A percentile compares a stretch with the other conserved stretches of the same genome.
These are phyloP conservation scores for Dryobota labecula DNA, from an alignment of 2,888 invertebrate species.

Conservation along the genomic window DNA sequence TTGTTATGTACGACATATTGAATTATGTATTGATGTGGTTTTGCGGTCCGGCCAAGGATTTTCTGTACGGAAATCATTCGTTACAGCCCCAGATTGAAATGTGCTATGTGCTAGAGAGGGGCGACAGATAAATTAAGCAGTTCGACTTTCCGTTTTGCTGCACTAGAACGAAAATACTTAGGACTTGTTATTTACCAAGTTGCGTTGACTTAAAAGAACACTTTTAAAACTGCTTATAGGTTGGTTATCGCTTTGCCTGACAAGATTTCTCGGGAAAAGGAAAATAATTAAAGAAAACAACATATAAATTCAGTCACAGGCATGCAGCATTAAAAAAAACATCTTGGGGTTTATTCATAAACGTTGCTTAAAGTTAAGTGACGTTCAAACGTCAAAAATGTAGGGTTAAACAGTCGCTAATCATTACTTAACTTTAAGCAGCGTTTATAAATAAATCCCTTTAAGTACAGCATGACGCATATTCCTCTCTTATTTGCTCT, in stretches of 20 bases:
- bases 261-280: background rate
- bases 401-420: too few species aligned
- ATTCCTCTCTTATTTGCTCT: background rate
- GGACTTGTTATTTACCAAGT: background rate
- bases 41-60: background rate
- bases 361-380: too few species aligned
- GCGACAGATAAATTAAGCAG: background rate
- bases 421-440: too few species aligned
- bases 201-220: background rate
- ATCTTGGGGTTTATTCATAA: too few species aligned
- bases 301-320: background rate
- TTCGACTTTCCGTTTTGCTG: background rate
- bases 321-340: background rate
- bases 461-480: too few species aligned
- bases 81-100: background rate
- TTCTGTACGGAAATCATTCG: constrained; percentile 3
- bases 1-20: background rate
- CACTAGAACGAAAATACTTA: background rate
- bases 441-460: too few species aligned
- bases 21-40: background rate
- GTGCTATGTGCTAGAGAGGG: background rate
- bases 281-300: background rate
- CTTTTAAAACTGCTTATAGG: background rate
- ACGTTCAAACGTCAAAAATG: too few species aligned
- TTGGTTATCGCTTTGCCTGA: background rate